Base-by-base conservation (phyloP, 2,888 invertebrate species). In the Drosophila testacea region DNA sequence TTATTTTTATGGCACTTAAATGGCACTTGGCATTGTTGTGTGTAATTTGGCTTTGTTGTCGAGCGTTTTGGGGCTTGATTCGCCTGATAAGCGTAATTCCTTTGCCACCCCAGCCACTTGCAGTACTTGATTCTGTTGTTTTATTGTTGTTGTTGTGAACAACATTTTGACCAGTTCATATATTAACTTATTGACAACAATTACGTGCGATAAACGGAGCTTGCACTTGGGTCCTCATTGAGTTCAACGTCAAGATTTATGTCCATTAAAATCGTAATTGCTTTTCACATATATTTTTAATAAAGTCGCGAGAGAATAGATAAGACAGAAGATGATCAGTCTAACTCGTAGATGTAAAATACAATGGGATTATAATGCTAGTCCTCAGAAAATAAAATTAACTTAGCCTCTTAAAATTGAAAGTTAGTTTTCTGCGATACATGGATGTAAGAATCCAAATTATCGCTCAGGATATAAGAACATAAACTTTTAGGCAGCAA, bases 1-100 rank as follows among this genome's bases (percentile, higher is more conserved):
- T 85, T 73, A 79, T 78, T 84, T 86, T 87, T 81, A 83, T 80
- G 81, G 79, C 87, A 79, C 78, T 83, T 70, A 73, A 84, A 83
- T 80, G 85, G 64, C 80, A 80, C 77, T 82, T 73, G 77, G 71
- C 77, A 62, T 59, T 68, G 63, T 42, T 70, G 63, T 75, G 75
- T 82, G 83, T 76, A 80, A 80, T 83, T 82, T 83, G 72, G 81
- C 79, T 71, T 72, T 79, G 79, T 77, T 75, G 60, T 62, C 41
- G 72, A 69, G 62, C 65, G 59, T 75, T 75, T 73, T 76, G 52
- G 50, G 50, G 47, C 63, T 62, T 78, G 83, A 86, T 86, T 77
- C 63, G 39, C 16, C 63, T 72, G 86, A 83, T 83, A 86, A 84
- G 84, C 77, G 69, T 74, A 75, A 76, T 77, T 68, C 61, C 60